A percentile compares a stretch with the other conserved stretches of the same genome.
Conservation (phyloP, 2,797 vertebrate genomes). For the Etheostoma perlongum region DNA sequence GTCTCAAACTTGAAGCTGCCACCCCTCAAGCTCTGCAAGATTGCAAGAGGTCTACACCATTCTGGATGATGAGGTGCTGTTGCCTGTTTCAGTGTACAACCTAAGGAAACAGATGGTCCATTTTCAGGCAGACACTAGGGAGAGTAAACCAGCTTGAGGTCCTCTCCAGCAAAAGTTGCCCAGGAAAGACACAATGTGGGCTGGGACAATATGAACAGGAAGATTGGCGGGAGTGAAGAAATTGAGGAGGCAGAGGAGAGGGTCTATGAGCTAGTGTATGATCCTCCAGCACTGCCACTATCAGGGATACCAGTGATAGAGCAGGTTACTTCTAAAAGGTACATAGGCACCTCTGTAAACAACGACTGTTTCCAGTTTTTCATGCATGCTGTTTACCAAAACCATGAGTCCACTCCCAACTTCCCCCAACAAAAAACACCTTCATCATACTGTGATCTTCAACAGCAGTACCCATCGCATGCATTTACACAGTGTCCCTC, state of each 20-base stretch:
- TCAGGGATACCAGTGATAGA: constrained; percentile 17
- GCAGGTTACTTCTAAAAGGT: constrained; percentile 48
- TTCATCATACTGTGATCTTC: constrained; percentile 35
- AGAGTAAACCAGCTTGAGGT: constrained; percentile 51
- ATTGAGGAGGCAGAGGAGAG: constrained; percentile 66
- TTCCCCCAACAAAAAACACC: constrained; percentile 55
- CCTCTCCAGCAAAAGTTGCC: constrained; percentile 65
- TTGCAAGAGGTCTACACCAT: constrained; percentile 80
- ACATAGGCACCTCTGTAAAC: constrained; percentile 61
- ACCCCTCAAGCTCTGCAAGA: constrained; percentile 55
- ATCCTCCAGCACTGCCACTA: constrained; percentile 45
- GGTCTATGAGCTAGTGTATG: constrained; percentile 76
- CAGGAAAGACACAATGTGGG: constrained; percentile 38
- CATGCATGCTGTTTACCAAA: constrained; percentile 75
- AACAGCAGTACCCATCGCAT: constrained; percentile 40
- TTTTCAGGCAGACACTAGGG: constrained; percentile 53
- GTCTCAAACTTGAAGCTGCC: constrained; percentile 41
- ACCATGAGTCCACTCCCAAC: constrained; percentile 59
- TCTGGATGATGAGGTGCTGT: constrained; percentile 85
- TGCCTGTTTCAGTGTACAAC: constrained; percentile 78
- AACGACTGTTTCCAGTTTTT: constrained; percentile 69
- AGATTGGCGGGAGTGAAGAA: constrained; percentile 30
- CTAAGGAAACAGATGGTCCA: constrained; percentile 64
- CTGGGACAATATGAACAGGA: constrained; percentile 43
- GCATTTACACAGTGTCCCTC: constrained; percentile 52